Evolutionary conservation across 37 sponge, comb jelly and placozoan species (phyloP), one percentile per base, ranked within the genome.

Genomic region (Lycopodina hypogea): DNA sequence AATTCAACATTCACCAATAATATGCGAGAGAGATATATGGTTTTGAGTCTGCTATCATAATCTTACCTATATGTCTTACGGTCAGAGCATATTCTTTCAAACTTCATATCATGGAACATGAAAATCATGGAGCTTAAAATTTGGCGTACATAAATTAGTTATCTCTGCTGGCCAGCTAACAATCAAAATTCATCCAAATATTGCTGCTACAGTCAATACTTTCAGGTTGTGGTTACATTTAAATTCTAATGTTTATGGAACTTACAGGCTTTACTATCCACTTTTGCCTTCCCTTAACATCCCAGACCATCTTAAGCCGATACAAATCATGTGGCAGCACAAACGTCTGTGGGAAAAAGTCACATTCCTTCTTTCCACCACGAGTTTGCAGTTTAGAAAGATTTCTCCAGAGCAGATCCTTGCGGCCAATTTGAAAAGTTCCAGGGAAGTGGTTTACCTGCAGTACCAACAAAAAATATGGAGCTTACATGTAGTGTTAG

Each of bases 371-470:
- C 75, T 78, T 86, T 19, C 90, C 87, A 65, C 72, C 78, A 6
- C 80, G 61, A 3, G 74, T 21, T 66, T 92, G 93, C 83, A 95
- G 72, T 63, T 78, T 76, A 15, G 59, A 60, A 24, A 97, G 75
- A 45, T 87, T 95, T 57, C 89, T 83, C 96, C 96, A 97, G 53
- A 97, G 80, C 34, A 87, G 79, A 74, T 97, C 99, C 78, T 97
- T 97, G 23, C 99, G 74, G 29, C 99, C 99, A 70, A 97, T 95
- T 68, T 90, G 79, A 73, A 90, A 97, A 21, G 87, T 88, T 2
- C 99, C 99, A 42, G 99, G 99, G 36, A 93, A 95, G 61, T 97
- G 99, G 81, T 97, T 97, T 12, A 92, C 76, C 90, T 90, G 51
- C 34, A 24, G 30, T 17, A 30, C 17, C 12, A 6, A 39, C 32